Evolutionary conservation across 2,797 vertebrate genomes (phyloP).

Genomic region (Sciurus carolinensis): DNA sequence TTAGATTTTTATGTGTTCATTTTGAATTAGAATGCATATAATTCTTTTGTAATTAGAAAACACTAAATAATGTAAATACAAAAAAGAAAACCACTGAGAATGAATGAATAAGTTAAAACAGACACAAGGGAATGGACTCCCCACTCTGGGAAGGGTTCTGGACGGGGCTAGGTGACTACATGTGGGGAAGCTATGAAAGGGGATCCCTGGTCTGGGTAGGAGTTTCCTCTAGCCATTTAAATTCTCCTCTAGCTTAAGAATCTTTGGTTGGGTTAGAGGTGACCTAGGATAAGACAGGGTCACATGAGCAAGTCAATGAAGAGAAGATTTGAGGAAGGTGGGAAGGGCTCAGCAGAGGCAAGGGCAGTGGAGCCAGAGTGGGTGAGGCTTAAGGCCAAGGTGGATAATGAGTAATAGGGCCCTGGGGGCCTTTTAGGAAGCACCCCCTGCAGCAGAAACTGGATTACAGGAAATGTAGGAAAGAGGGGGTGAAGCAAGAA

Average conservation of each 20-base stretch:
- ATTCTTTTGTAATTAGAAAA: slow-evolving; percentile 31
- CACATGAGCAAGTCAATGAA: neutral
- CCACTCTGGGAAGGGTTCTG: neutral
- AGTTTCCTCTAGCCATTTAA: neutral
- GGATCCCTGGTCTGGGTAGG: neutral
- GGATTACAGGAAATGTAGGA: neutral
- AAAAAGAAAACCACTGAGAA: slow-evolving; percentile 15
- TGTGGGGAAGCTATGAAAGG: rapidly evolving
- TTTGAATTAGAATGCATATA: slow-evolving; percentile 56
- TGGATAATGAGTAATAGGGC: neutral
- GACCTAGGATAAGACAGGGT: neutral
- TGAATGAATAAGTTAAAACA: neutral
- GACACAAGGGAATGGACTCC: neutral
- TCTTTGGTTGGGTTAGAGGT: neutral
- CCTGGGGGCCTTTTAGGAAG: neutral
- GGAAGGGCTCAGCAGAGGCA: neutral
- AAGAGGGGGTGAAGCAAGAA: no score
- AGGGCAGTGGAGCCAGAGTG: neutral
- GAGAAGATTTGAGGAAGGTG: neutral
- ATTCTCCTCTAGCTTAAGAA: neutral
- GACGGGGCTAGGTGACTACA: neutral
- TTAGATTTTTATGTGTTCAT: slow-evolving; percentile 56
- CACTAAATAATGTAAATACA: neutral
- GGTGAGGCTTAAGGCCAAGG: neutral
- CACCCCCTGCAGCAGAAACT: neutral